These are phyloP conservation scores for Scyliorhinus canicula DNA, from an alignment of 2,797 vertebrate genomes.

Conservation along the genomic window DNA sequence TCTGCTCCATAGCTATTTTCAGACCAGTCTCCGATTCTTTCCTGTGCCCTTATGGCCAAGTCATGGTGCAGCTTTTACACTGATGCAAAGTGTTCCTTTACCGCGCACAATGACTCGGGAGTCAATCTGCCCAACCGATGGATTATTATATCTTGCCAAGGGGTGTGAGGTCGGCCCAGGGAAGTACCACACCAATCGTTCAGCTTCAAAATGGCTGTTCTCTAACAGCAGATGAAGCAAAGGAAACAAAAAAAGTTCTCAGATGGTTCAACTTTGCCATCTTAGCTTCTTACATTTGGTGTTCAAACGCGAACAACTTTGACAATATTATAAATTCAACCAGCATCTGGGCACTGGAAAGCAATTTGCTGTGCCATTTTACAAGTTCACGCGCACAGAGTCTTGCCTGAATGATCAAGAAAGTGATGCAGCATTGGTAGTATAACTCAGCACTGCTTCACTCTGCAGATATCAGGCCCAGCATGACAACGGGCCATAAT, in stretches of 20 bases:
- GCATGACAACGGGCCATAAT: not conserved
- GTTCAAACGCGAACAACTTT: not conserved
- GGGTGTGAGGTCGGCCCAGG: not conserved
- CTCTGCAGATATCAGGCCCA: not conserved
- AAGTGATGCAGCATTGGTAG: not conserved
- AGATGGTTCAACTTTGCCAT: not conserved
- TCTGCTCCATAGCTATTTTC: not conserved
- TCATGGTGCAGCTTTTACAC: not conserved
- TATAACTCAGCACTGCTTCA: not conserved
- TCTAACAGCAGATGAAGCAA: not conserved
- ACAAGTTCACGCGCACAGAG: not conserved
- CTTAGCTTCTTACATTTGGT: not conserved
- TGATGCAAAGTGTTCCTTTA: not conserved
- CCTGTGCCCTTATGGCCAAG: not conserved
- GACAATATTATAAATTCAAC: not conserved
- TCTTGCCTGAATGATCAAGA: not conserved
- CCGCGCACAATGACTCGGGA: not conserved
- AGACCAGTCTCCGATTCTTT: not conserved
- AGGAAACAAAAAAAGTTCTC: not conserved
- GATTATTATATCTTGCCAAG: not conserved
- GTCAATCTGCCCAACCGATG: not conserved
- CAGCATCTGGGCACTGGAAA: not conserved
- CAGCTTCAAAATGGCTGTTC: not conserved
- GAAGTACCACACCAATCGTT: not conserved
- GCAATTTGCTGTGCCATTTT: no score